phyloP scores from a whole-genome alignment of 2,888 invertebrate genomes.

The Drosophila melanosoma region DNA sequence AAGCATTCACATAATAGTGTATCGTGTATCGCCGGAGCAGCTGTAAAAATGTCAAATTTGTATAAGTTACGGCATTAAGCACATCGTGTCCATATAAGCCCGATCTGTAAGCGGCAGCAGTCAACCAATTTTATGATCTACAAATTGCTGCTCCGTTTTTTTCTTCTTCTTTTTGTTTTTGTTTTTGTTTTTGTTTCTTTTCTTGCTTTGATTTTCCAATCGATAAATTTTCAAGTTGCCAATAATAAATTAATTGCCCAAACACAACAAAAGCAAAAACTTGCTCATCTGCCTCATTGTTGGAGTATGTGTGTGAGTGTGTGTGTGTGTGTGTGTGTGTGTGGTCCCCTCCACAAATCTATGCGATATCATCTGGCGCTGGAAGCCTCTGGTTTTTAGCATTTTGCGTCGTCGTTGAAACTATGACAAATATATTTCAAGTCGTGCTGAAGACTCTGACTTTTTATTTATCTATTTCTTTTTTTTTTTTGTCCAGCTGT shows the following conservation, averaged over 20 bases:
- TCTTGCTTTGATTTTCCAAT: constrained; percentile 35
- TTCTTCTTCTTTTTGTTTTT: constrained; percentile 30
- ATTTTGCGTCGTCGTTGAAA: constrained; percentile 65
- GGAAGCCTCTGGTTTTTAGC: constrained; percentile 70
- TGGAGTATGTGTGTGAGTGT: background rate
- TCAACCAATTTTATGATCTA: constrained; percentile 72
- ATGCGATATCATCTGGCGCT: constrained; percentile 21
- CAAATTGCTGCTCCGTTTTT: constrained; percentile 71
- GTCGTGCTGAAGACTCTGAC: constrained; percentile 62
- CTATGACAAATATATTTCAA: constrained; percentile 82
- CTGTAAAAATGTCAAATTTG: constrained; percentile 81
- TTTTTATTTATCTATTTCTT: constrained; percentile 52
- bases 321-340: constrained; percentile 39
- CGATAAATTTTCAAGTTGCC: constrained; percentile 76
- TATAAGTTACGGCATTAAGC: constrained; percentile 64
- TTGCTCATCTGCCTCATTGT: constrained; percentile 51
- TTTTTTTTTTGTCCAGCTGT: constrained; percentile 24
- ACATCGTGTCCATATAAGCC: background rate
- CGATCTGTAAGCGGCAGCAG: constrained; percentile 28
- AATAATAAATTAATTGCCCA: constrained; percentile 79
- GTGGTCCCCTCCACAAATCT: constrained; percentile 53
- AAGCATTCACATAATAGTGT: background rate
- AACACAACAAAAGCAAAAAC: constrained; percentile 48
- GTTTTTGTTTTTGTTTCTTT: constrained; percentile 28
- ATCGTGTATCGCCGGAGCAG: constrained; percentile 27